Evolutionary conservation across 2,113 vertebrate species (phyloP).

Genomic region (Psilopsiagon aurifrons): DNA sequence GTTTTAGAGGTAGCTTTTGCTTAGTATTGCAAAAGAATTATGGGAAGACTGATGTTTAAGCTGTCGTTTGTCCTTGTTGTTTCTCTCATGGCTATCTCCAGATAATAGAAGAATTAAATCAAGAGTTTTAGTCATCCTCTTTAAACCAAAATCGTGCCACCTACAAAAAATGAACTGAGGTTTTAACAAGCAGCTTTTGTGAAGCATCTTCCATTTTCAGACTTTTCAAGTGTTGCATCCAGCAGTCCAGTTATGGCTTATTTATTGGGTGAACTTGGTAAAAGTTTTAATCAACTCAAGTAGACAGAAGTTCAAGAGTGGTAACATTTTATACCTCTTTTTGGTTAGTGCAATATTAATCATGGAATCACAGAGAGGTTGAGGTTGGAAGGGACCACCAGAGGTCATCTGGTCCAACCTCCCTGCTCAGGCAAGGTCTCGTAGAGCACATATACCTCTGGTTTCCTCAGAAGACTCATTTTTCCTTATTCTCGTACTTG

Average conservation of each 20-base stretch:
- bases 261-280: not conserved
- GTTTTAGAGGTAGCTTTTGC: not conserved
- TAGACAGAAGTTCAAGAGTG: not conserved
- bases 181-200: not conserved
- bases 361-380: not conserved
- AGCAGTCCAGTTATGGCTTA: not conserved
- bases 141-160: not conserved
- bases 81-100: not conserved
- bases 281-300: not conserved
- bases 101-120: not conserved
- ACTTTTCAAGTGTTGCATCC: not conserved
- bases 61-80: not conserved
- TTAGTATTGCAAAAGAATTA: not conserved
- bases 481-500: not conserved
- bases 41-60: not conserved
- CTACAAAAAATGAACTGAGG: not conserved
- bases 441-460: not conserved
- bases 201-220: not conserved
- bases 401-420: not conserved
- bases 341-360: not conserved
- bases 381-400: not conserved
- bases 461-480: not conserved
- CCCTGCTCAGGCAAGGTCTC: not conserved
- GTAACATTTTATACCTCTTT: not conserved
- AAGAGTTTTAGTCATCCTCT: not conserved